These are phyloP conservation scores for Erethizon dorsatum DNA, from an alignment of 2,797 vertebrate species.

Conservation along the genomic window DNA sequence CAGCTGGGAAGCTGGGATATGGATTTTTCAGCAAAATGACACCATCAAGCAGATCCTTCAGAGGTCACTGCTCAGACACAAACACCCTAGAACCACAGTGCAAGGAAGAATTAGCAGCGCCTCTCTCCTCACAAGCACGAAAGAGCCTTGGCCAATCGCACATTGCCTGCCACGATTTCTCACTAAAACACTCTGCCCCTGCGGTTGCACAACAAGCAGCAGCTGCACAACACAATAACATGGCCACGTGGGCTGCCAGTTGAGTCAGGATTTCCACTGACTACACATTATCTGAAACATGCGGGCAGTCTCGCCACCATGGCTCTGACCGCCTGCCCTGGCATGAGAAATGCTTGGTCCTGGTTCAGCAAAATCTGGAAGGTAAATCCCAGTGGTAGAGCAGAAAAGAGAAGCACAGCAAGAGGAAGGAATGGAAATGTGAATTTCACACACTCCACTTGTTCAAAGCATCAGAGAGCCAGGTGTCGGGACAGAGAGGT, in stretches of 20 bases:
- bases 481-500: not conserved
- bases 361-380: not conserved
- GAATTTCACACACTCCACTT: not conserved
- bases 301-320: not conserved
- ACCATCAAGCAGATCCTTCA: not conserved
- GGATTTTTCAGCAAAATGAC: not conserved
- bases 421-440: not conserved
- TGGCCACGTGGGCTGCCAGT: not conserved
- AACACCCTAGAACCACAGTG: not conserved
- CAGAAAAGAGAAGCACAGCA: not conserved
- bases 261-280: not conserved
- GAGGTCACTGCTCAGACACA: too few species aligned
- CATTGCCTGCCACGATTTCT: not conserved
- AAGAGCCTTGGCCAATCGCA: not conserved
- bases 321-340: not conserved
- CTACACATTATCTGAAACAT: not conserved
- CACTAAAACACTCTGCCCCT: not conserved
- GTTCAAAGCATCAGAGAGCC: not conserved
- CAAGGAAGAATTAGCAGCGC: not conserved
- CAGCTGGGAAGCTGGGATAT: not conserved
- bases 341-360: not conserved
- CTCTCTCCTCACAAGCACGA: not conserved
- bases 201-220: not conserved
- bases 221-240: not conserved
- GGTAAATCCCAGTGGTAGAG: not conserved